phyloP scores from a whole-genome alignment of 2,797 vertebrate species.

The Rhodeus uyekii region DNA sequence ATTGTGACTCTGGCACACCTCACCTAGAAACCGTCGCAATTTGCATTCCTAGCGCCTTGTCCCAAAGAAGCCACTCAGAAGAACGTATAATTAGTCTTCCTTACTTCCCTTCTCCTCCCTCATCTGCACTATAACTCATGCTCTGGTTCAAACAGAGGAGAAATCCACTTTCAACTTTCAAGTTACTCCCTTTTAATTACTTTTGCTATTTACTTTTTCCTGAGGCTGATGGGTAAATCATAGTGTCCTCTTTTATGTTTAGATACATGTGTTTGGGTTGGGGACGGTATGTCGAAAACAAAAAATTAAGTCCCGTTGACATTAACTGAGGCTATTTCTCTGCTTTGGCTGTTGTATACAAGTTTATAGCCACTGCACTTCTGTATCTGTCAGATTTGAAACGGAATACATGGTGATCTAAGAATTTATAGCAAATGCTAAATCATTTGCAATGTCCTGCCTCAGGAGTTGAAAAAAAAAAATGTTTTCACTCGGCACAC shows the following conservation, averaged over 20 bases:
- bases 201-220: slow-evolving; percentile 68
- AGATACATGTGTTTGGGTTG: slow-evolving; percentile 61
- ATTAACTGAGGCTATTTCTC: not conserved
- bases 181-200: slow-evolving; percentile 70
- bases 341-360: slow-evolving; percentile 1
- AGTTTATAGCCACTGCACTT: not conserved
- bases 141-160: slow-evolving; percentile 71
- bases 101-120: slow-evolving; percentile 53
- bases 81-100: slow-evolving; percentile 69
- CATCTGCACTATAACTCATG: slow-evolving; percentile 69
- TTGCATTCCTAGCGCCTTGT: slow-evolving; percentile 68
- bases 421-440: not conserved
- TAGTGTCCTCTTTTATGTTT: slow-evolving; percentile 61
- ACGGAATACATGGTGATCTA: not conserved
- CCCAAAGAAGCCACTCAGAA: slow-evolving; percentile 67
- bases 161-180: slow-evolving; percentile 67
- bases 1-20: slow-evolving; percentile 65
- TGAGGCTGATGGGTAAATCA: slow-evolving; percentile 61
- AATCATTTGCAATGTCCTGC: slow-evolving; percentile 12
- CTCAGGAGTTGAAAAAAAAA: not conserved
- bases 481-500: not conserved
- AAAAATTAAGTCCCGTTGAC: slow-evolving; percentile 59
- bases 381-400: slow-evolving; percentile 19
- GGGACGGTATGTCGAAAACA: slow-evolving; percentile 59
- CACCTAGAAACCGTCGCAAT: slow-evolving; percentile 71